A percentile compares a stretch with the other conserved stretches of the same genome.
These are phyloP conservation scores for Ceratosolen solmsi DNA, from an alignment of 1,140 invertebrate species.

Conservation along the genomic window DNA sequence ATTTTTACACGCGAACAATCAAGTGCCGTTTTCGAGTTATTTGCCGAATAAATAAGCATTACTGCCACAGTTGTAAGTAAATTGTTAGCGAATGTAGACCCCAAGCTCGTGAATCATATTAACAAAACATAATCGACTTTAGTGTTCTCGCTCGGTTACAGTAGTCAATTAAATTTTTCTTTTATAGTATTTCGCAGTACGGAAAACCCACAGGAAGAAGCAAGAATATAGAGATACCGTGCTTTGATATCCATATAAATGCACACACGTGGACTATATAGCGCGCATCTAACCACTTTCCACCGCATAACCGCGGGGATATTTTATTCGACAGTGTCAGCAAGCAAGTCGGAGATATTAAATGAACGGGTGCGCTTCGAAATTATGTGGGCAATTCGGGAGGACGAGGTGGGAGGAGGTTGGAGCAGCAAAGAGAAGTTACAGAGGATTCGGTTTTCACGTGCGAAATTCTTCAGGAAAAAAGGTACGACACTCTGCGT, in stretches of 20 bases:
- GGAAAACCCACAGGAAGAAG: no score
- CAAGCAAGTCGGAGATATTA: conserved; percentile 62
- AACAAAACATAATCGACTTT: no score
- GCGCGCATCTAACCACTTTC: conserved; percentile 48
- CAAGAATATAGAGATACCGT: no score
- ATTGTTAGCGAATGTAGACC: no score
- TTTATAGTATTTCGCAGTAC: no score
- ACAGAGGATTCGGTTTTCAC: conserved; percentile 5
- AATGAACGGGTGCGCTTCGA: conserved; percentile 58
- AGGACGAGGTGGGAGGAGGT: background rate
- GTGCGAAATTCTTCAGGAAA: background rate
- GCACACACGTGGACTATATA: no score
- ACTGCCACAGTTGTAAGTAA: no score
- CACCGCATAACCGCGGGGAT: conserved; percentile 49
- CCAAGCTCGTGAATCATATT: no score
- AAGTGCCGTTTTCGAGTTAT: background rate
- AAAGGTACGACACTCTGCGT: background rate
- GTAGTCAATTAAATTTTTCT: no score
- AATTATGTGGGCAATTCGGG: conserved; percentile 58
- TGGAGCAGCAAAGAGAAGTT: background rate
- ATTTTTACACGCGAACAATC: background rate
- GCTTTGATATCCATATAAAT: no score
- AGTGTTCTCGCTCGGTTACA: no score
- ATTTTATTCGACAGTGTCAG: conserved; percentile 66
- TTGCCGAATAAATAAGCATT: no score